Evolutionary conservation across 2,113 vertebrate species (phyloP).

Genomic region (Nanorana parkeri): DNA sequence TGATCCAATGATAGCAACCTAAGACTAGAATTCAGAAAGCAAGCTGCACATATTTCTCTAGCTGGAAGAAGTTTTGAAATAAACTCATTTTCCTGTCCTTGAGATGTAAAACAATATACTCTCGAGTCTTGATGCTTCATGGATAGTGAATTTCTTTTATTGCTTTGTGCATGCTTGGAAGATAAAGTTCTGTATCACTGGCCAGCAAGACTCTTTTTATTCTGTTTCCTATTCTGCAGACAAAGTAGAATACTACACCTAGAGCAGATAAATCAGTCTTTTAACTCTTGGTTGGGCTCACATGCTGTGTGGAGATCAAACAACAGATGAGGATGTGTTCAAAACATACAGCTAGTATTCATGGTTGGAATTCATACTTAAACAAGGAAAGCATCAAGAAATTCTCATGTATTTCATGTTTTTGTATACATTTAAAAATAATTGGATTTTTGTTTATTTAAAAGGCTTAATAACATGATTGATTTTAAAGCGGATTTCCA

Average conservation of each 20-base stretch:
- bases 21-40: neutral
- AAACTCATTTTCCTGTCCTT: slow-evolving; percentile 35
- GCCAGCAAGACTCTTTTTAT: slow-evolving; percentile 34
- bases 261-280: slow-evolving; percentile 25
- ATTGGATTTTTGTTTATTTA: too few species aligned
- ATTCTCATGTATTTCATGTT: too few species aligned
- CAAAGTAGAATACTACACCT: slow-evolving; percentile 30
- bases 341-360: neutral
- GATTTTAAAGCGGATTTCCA: too few species aligned
- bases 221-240: slow-evolving; percentile 36
- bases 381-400: too few species aligned
- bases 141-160: slow-evolving; percentile 44
- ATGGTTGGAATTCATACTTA: too few species aligned
- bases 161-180: slow-evolving; percentile 20
- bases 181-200: slow-evolving; percentile 36
- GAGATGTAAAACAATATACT: slow-evolving; percentile 43
- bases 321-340: neutral
- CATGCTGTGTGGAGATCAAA: neutral
- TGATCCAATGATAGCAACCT: neutral
- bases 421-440: too few species aligned
- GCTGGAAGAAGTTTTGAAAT: slow-evolving; percentile 3
- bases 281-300: slow-evolving; percentile 12
- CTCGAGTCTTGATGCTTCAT: slow-evolving; percentile 22
- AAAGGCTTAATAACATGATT: too few species aligned
- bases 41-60: neutral